Evolutionary conservation across 2,113 vertebrate genomes (phyloP), one percentile per base, ranked within the genome.

Genomic region (Agelaius tricolor): DNA sequence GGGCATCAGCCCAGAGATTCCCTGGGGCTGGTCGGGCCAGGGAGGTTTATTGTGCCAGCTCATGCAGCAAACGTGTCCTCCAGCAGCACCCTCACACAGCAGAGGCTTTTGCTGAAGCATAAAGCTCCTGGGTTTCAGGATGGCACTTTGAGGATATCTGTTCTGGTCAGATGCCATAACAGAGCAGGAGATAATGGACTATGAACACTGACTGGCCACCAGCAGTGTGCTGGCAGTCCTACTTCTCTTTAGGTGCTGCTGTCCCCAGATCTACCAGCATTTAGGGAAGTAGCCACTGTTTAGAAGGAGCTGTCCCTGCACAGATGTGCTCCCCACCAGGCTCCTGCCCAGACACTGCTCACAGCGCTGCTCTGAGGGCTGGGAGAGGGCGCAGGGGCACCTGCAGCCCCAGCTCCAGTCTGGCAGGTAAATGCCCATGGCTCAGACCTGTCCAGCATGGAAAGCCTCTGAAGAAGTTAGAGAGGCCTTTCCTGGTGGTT

Each of bases 161-260:
- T 28, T 24, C 54, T 35, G 44, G 28, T 43, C 6, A 43, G 49
- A 2, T 82, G 67, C 58, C 58, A 1, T 9, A 19, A 33, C 2
- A 13, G 27, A 28, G 16, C 46, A 19, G 4, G 43, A 46, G 33
- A 27, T 13, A 2, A 33, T 18, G 30, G 3, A 1, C 86, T 41
- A 0, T 9, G n/a, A 54, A 5, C 9, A 1, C 10, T 24, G 59
- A 19, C 10, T 0, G 0, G 58, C 47, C 27, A 33, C 21, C 31
- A 75, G 75, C 41, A 18, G 15, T 0, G 4, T 30, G 24, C 85
- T 21, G 22, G 37, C 61, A 46, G 5, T 33, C n/a, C 22, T 7
- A 1, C 68, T 57, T 23, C 69, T 71, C 59, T 35, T 27, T 18
- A 4, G 22, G 7, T 37, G 43, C 63, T 66, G 51, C 76, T 69